Evolutionary conservation across 2,113 vertebrate genomes (phyloP), one percentile per base, ranked within the genome.

Genomic region (Sapayoa aenigma): DNA sequence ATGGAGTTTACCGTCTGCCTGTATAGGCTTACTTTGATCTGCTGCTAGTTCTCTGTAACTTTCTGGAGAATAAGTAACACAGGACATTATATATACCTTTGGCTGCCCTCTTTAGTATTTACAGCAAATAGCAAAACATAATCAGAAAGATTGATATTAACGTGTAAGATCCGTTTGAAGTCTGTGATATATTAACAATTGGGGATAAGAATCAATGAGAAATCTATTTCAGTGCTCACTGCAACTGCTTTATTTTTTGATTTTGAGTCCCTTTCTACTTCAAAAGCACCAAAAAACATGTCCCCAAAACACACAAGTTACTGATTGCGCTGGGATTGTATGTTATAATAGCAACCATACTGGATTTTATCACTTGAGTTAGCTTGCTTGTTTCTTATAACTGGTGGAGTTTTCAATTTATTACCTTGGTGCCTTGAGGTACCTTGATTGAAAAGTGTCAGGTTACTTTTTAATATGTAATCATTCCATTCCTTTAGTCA

Each of bases 291-390:
- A 39, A 77, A 77, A 87, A 96, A 53, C 23, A 17, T 87, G 28
- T 78, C 71, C 78, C 79, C 8, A 44, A 87, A 78, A 3, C 88
- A 72, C 12, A 14, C 28, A 82, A 79, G 23, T 74, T 89, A 87
- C 56, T 4, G 2, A 59, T 88, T 2, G 5, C 20, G 39, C 23
- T 86, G 77, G 35, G 75, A 90, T 84, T 87, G 7, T 85, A 52
- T 90, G 95, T 94, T 94, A 62, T 87, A 93, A 83, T 66, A 87
- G 52, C 39, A 88, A 33, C 35, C 68, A 12, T 44, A 53, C 58
- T 91, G 10, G 59, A 83, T 93, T 95, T 94, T 91, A 65, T 92
- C 72, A 74, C 60, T 81, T 93, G 66, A 85, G 63, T 95, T 95
- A 84, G 17, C 56, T 93, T 95, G 42, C 42, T 68, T 31, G 14